Evolutionary conservation across 2,888 invertebrate genomes (phyloP), one percentile per base, ranked within the genome.

Genomic region (Andrena trimmerana): DNA sequence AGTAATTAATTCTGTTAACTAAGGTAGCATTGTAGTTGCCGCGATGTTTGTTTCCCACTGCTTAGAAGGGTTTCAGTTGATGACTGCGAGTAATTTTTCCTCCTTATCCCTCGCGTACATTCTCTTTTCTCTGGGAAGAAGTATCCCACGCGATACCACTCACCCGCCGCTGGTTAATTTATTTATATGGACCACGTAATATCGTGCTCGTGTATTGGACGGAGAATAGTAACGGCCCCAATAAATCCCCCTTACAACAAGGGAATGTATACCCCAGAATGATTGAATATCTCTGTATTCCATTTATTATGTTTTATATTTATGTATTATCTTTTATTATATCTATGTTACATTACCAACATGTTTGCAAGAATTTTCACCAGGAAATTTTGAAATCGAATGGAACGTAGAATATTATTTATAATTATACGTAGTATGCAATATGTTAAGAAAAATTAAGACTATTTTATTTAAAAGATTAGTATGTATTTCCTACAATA

Each of bases 41-140:
- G 60, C 36, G 66, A 24, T 72, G 57, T 83, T 69, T 27, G 62
- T 83, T 69, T 24, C 62, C 68, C 33, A 13, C 57, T 48, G 71
- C 31, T 85, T 85, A 59, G 66, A 71, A 77, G 73, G 73, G 70
- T 52, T 62, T 67, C 13, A 31, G 27, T 63, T 24, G 10, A 33
- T 62, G 24, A 27, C 57, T 63, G 52, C 80, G 83, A 84, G 83
- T 85, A 80, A 85, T 83, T 80, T 76, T 70, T 24, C 65, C 73
- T 83, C 69, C 76, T 73, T 72, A 57, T 79, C 62, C 52, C 66
- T 6, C 62, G 71, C 62, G 2, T 62, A 48, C 68, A 57, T 42
- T 42, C 70, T 31, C 63, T n/a, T 65, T 76, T 75, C 52, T 60
- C 29, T 33, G 29, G 24, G 48, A 20, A 70, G 67, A 70, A 79